These are phyloP conservation scores for Danionella dracula DNA, from an alignment of 2,797 vertebrate species.

Conservation along the genomic window DNA sequence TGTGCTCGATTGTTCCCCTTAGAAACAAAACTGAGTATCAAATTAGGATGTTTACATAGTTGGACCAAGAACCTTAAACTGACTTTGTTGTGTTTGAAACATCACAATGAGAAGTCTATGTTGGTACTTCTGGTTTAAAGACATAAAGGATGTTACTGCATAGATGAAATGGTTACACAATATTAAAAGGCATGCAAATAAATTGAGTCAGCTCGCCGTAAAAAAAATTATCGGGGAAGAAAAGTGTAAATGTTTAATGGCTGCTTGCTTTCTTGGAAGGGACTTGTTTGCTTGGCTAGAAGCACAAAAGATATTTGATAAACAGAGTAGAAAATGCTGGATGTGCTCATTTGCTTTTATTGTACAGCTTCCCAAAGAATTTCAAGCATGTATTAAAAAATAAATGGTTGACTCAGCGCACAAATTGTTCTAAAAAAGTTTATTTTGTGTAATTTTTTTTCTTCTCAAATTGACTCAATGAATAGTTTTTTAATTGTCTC, in stretches of 20 bases:
- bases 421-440: no score
- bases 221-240: slow-evolving; percentile 51
- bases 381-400: slow-evolving; percentile 47
- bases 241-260: slow-evolving; percentile 60
- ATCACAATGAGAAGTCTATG: slow-evolving; percentile 6
- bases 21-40: background rate
- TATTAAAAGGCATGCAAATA: slow-evolving; percentile 60
- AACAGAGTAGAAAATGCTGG: slow-evolving; percentile 35
- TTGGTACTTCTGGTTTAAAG: slow-evolving; percentile 16
- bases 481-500: no score
- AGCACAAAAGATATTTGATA: slow-evolving; percentile 30
- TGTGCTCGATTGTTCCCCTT: slow-evolving; percentile 11
- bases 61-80: slow-evolving; percentile 8
- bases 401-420: no score
- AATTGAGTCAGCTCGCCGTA: slow-evolving; percentile 50
- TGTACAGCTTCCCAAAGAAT: background rate
- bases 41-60: slow-evolving; percentile 7
- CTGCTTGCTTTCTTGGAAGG: slow-evolving; percentile 37
- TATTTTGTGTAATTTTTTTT: no score
- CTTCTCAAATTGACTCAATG: no score
- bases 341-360: slow-evolving; percentile 28
- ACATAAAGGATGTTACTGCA: slow-evolving; percentile 8
- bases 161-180: slow-evolving; percentile 56
- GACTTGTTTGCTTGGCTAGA: slow-evolving; percentile 47
- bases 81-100: slow-evolving; percentile 29